Conservation (phyloP, 2,888 invertebrate species). For the Ormia ochracea region DNA sequence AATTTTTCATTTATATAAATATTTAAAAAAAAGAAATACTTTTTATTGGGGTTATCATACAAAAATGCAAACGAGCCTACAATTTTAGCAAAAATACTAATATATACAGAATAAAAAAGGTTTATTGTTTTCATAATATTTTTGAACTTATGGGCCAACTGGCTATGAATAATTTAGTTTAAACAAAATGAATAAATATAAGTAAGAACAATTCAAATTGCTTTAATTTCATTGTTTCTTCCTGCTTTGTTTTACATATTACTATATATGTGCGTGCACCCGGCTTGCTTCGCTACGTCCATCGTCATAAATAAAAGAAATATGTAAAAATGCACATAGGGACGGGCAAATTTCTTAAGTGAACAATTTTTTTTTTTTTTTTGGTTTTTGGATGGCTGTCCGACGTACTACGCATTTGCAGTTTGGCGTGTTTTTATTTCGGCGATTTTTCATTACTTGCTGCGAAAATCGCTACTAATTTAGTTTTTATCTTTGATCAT, state of each 20-base stretch:
- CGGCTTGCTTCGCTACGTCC: no score
- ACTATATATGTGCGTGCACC: no score
- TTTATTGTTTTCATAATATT: constrained; percentile 57
- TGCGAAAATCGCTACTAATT: no score
- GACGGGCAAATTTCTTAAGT: no score
- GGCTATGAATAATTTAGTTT: constrained; percentile 58
- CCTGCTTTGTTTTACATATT: background rate
- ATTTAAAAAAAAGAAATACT: constrained; percentile 36
- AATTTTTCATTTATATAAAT: constrained; percentile 32
- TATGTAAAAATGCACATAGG: no score
- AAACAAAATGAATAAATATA: constrained; percentile 19
- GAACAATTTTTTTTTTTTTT: no score
- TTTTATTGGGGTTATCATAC: constrained; percentile 60
- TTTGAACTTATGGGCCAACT: constrained; percentile 55
- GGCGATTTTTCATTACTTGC: no score
- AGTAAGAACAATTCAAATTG: constrained; percentile 28
- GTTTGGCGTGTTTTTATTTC: no score
- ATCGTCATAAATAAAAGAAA: no score
- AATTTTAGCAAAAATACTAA: constrained; percentile 15
- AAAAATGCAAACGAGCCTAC: constrained; percentile 49
- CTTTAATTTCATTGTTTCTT: constrained; percentile 20
- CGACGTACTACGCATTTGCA: no score
- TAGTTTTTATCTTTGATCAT: no score
- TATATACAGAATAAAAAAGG: constrained; percentile 49
- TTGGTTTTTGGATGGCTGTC: no score